phyloP scores from a whole-genome alignment of 2,113 vertebrate species.

The Theristicus caerulescens region DNA sequence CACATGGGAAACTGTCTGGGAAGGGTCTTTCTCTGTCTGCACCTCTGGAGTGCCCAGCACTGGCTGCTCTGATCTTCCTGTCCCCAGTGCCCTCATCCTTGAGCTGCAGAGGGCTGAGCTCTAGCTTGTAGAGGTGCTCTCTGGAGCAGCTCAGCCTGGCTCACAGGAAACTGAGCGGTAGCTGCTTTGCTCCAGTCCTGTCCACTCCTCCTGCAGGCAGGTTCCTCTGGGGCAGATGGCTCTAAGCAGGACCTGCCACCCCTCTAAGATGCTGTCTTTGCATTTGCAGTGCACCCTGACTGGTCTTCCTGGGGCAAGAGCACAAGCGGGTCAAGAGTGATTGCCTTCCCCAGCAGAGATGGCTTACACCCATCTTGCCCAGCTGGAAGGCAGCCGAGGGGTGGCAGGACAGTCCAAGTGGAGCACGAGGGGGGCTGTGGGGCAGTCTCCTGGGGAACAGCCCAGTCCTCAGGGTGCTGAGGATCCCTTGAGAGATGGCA shows the following conservation, averaged over 20 bases:
- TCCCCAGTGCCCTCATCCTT: neutral
- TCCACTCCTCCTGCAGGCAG: neutral
- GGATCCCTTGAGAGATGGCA: neutral
- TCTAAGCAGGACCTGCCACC: neutral
- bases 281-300: neutral
- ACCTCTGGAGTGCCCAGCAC: neutral
- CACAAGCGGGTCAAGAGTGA: neutral
- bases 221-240: neutral
- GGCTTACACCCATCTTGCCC: neutral
- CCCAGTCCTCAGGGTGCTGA: neutral
- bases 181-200: neutral
- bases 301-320: fast-evolving
- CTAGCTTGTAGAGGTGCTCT: neutral
- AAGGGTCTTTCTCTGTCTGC: neutral
- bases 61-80: neutral
- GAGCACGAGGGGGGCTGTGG: fast-evolving
- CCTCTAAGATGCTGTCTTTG: neutral
- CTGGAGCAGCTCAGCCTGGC: neutral
- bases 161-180: neutral
- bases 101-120: neutral
- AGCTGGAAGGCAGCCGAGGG: neutral
- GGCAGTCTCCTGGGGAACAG: neutral
- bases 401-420: neutral
- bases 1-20: fast-evolving
- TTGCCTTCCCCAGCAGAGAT: neutral